Evolutionary conservation across 2,888 invertebrate species (phyloP).

Genomic region (Pachydiplax longipennis): DNA sequence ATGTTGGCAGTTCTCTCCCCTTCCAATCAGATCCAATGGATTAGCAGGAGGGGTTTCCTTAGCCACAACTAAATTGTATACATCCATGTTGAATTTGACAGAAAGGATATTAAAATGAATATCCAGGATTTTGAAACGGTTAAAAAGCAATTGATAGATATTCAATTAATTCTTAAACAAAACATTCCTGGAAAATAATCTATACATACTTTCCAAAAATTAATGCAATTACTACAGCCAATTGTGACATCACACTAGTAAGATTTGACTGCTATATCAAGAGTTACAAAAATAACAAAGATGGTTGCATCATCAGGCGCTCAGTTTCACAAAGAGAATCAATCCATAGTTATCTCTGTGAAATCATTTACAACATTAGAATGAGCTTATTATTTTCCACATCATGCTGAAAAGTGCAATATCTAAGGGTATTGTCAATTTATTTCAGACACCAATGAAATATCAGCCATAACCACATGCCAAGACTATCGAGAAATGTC

Average conservation of each 20-base stretch:
- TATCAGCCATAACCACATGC: neutral
- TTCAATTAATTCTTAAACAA: constrained; percentile 7
- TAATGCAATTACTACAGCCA: neutral
- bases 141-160: neutral
- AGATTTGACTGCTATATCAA: constrained; percentile 9
- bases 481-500: neutral
- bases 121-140: neutral
- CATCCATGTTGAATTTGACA: neutral
- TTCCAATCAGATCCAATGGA: neutral
- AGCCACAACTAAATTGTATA: neutral
- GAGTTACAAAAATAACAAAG: constrained; percentile 37
- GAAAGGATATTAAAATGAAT: neutral
- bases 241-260: neutral
- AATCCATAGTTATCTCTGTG: neutral
- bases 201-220: neutral
- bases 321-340: neutral
- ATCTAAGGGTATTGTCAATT: constrained; percentile 6
- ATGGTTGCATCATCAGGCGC: constrained; percentile 30
- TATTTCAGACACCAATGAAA: constrained; percentile 11
- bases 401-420: neutral
- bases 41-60: neutral
- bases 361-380: neutral
- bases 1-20: constrained; percentile 16
- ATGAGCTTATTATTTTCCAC: neutral
- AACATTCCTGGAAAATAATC: neutral